Evolutionary conservation across 2,888 invertebrate species (phyloP), one percentile per base, ranked within the genome.

Genomic region (Drosophila maculinotata): DNA sequence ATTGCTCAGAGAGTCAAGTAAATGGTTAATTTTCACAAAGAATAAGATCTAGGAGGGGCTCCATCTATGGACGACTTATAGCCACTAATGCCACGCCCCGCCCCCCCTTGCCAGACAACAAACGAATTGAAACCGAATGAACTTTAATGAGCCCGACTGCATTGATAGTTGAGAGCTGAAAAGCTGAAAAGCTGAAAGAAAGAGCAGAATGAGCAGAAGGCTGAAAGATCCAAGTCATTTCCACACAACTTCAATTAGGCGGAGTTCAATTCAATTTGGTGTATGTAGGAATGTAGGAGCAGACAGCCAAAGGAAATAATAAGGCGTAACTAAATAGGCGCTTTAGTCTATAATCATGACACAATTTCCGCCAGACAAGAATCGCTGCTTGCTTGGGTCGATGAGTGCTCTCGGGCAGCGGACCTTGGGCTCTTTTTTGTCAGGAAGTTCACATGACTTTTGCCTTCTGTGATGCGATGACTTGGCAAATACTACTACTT

Each of bases 271-370:
- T 77, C 65, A 77, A 77, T 77, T 77, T 63, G 47, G 62, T 56
- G 70, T 42, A 71, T 51, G 20, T 20, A 20, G 20, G 20, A 20
- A 20, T 20, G 68, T 48, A 33, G 51, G 23, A 35, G 35, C 56
- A 60, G 58, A 48, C 52, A 36, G 54, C 35, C 30, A 57, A 77
- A 74, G 78, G 80, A 76, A 84, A 86, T 86, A 85, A 86, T 83
- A 86, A 84, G 81, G 84, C 84, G 84, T 86, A 79, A 83, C 84
- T 86, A 86, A 86, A 87, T 80, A 87, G 80, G 73, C 78, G 84
- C 87, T 84, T 87, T 80, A 85, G 80, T 84, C 85, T 87, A 79
- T 86, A 86, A 86, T 87, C 87, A 86, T 87, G 82, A 82, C 80
- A 82, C 85, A 82, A 86, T 86, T 86, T 86, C 85, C 85, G 85